A percentile compares a stretch with the other conserved stretches of the same genome.
Conservation (phyloP, 2,113 vertebrate genomes). For the Oncorhynchus keta region DNA sequence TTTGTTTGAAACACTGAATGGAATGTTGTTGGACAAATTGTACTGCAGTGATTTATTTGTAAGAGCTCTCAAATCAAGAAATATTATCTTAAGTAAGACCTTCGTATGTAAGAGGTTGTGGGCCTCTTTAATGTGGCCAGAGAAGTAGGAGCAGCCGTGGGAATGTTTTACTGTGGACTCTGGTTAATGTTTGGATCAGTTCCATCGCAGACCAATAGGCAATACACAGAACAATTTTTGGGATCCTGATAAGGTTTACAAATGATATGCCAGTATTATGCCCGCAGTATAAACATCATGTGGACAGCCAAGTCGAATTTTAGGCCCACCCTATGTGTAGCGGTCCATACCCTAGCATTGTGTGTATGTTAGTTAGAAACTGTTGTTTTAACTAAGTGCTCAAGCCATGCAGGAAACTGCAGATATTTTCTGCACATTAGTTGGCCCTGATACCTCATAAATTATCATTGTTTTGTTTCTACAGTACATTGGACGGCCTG, state of each 20-base stretch:
- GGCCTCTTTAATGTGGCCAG: slow-evolving; percentile 32
- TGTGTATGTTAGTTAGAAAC: slow-evolving; percentile 28
- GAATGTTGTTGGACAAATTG: not conserved
- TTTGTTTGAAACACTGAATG: not conserved
- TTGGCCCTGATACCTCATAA: slow-evolving; percentile 42
- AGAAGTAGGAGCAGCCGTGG: slow-evolving; percentile 14
- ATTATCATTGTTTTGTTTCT: slow-evolving; percentile 54
- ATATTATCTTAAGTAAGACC: not conserved
- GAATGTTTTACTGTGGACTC: slow-evolving; percentile 38
- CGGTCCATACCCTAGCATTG: slow-evolving; percentile 10
- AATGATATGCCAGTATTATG: slow-evolving; percentile 46
- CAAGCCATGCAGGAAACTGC: slow-evolving; percentile 33
- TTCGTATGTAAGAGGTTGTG: not conserved
- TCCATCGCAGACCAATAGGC: slow-evolving; percentile 48
- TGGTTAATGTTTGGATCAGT: slow-evolving; percentile 60
- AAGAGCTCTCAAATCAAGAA: not conserved
- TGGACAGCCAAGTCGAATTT: slow-evolving; percentile 41
- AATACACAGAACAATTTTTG: slow-evolving; percentile 42
- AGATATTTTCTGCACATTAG: slow-evolving; percentile 39
- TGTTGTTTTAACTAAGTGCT: slow-evolving; percentile 40
- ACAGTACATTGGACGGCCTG: slow-evolving; percentile 35
- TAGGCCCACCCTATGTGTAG: slow-evolving; percentile 31
- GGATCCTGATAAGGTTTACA: slow-evolving; percentile 50
- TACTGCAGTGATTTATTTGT: not conserved
- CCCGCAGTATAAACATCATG: slow-evolving; percentile 38